Evolutionary conservation across 1,140 invertebrate genomes (phyloP).

Genomic region (Luehdorfia chinensis): DNA sequence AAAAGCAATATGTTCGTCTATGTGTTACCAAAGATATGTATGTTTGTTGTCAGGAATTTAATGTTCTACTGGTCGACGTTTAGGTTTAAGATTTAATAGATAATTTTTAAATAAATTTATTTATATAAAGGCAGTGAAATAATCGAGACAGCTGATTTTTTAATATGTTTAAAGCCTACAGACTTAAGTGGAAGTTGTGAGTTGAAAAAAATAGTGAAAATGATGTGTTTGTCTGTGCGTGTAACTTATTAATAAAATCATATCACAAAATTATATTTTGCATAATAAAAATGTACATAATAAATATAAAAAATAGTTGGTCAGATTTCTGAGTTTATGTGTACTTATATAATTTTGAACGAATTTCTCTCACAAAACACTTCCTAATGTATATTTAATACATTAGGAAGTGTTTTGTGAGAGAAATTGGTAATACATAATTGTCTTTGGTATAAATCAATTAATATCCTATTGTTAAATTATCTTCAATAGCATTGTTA

Average conservation of each 20-base stretch:
- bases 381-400: conserved; percentile 7
- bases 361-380: conserved; percentile 2
- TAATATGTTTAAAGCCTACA: background rate
- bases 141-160: conserved; percentile 5
- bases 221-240: background rate
- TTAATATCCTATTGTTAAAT: too few species aligned
- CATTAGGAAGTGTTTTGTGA: conserved; percentile 2
- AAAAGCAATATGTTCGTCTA: conserved; percentile 34
- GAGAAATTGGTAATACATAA: background rate
- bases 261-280: conserved; percentile 6
- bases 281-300: background rate
- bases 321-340: conserved; percentile 2
- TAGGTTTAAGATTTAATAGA: conserved; percentile 7
- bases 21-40: conserved; percentile 42
- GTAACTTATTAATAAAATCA: conserved; percentile 8
- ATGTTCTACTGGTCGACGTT: conserved; percentile 10
- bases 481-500: too few species aligned
- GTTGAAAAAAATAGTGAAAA: background rate
- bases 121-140: conserved; percentile 1
- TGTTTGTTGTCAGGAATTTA: conserved; percentile 10
- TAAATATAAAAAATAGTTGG: background rate
- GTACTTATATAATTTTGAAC: conserved; percentile 7
- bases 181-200: background rate
- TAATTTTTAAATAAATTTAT: conserved; percentile 8
- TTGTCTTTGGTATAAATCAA: background rate